phyloP scores from a whole-genome alignment of 1,140 invertebrate species.

The Drosophila sulfurigaster region DNA sequence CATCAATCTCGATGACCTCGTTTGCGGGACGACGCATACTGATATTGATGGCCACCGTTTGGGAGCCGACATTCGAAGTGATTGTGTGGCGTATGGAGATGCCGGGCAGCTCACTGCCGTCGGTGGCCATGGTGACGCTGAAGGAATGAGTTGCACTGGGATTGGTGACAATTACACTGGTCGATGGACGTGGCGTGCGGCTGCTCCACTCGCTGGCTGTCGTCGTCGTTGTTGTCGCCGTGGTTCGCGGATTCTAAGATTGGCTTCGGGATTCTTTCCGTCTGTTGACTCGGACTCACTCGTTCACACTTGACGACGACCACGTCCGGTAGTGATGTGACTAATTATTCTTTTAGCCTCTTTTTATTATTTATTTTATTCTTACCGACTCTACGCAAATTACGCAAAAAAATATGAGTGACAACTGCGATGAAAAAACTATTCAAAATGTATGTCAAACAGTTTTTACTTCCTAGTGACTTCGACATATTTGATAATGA shows the following conservation, averaged over 20 bases:
- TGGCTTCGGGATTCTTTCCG: constrained; percentile 40
- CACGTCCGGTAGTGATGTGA: too few species aligned
- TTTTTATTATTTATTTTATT: too few species aligned
- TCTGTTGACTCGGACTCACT: constrained; percentile 1
- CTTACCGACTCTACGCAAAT: too few species aligned
- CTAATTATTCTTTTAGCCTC: too few species aligned
- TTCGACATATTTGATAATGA: too few species aligned
- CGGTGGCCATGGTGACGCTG: constrained; percentile 68
- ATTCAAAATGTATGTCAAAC: too few species aligned
- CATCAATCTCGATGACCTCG: constrained; percentile 74
- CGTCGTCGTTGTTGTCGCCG: not conserved
- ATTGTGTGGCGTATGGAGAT: constrained; percentile 66
- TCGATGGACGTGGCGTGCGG: constrained; percentile 51
- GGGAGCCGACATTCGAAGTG: constrained; percentile 69
- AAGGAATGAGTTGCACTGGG: constrained; percentile 73
- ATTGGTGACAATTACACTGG: constrained; percentile 76
- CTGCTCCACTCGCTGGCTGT: constrained; percentile 35
- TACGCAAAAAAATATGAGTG: too few species aligned
- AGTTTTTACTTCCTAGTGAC: too few species aligned
- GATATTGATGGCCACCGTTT: constrained; percentile 72
- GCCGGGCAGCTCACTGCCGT: constrained; percentile 71
- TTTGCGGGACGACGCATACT: constrained; percentile 68
- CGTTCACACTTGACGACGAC: constrained; percentile 34
- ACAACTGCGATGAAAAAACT: too few species aligned
- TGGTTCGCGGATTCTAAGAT: not conserved